Conservation (phyloP, 2,113 vertebrate species). For the Scomber scombrus region DNA sequence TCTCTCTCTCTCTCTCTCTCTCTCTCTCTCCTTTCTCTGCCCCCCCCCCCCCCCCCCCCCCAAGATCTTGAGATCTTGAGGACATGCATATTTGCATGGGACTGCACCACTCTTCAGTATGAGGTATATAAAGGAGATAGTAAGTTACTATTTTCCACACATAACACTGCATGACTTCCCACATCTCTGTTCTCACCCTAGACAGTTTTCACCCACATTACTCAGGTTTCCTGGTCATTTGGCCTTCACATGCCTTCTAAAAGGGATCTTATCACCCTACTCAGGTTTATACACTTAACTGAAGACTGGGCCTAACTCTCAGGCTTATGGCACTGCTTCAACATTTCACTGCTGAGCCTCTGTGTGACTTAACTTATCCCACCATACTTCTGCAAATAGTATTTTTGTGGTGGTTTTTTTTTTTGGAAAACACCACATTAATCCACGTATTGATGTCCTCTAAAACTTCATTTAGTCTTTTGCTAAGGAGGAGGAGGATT, state of each 20-base stretch:
- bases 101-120: slow-evolving; percentile 46
- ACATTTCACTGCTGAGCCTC: slow-evolving; percentile 41
- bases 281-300: slow-evolving; percentile 78
- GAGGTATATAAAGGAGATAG: slow-evolving; percentile 67
- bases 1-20: not conserved
- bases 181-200: slow-evolving; percentile 61
- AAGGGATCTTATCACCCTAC: slow-evolving; percentile 79
- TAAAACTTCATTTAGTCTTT: slow-evolving; percentile 29
- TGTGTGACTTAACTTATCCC: slow-evolving; percentile 42
- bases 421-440: not conserved
- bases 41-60: too few relatives aligned
- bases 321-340: slow-evolving; percentile 47
- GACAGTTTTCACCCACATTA: slow-evolving; percentile 77
- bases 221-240: slow-evolving; percentile 78
- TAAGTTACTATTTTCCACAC: slow-evolving; percentile 74
- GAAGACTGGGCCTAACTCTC: slow-evolving; percentile 62
- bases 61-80: too few relatives aligned
- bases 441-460: slow-evolving; percentile 18
- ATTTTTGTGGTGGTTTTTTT: too few relatives aligned
- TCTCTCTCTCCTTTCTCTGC: not conserved
- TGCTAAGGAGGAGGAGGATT: slow-evolving; percentile 6
- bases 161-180: slow-evolving; percentile 73
- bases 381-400: slow-evolving; percentile 11
- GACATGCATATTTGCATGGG: slow-evolving; percentile 29
- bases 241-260: slow-evolving; percentile 78